Evolutionary conservation across 2,888 invertebrate species (phyloP).

Genomic region (Scotopteryx bipunctaria): DNA sequence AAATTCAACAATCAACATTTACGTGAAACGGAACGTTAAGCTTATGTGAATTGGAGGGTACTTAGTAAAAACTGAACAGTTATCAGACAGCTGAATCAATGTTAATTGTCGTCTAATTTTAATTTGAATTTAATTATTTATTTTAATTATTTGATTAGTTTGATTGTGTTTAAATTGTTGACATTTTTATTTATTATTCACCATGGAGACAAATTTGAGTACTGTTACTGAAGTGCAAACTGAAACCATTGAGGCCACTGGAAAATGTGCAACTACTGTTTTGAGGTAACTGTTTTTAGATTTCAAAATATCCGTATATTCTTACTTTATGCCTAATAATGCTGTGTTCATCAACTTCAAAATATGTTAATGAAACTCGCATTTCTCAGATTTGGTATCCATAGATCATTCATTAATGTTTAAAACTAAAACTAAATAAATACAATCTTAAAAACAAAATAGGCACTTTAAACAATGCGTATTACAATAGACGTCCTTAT

Average conservation of each 20-base stretch:
- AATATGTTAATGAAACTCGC: too few relatives aligned
- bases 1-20: background rate
- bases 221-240: constrained; percentile 49
- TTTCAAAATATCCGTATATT: background rate
- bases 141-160: constrained; percentile 29
- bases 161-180: constrained; percentile 24
- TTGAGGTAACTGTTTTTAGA: constrained; percentile 53
- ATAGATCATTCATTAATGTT: too few relatives aligned
- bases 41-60: constrained; percentile 23
- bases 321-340: too few relatives aligned
- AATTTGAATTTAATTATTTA: constrained; percentile 29
- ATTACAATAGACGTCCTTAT: too few relatives aligned
- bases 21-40: constrained; percentile 2
- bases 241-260: constrained; percentile 57
- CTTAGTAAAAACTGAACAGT: constrained; percentile 22
- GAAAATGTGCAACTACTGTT: background rate
- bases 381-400: too few relatives aligned
- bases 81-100: background rate
- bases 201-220: constrained; percentile 51
- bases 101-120: constrained; percentile 21
- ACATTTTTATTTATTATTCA: constrained; percentile 20
- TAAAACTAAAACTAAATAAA: too few relatives aligned
- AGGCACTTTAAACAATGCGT: too few relatives aligned
- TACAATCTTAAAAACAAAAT: too few relatives aligned
- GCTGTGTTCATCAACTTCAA: too few relatives aligned